Percentiles rank a stretch among this genome's conserved stretches.
Conservation (phyloP, 2,113 vertebrate species). For the Gymnobelideus leadbeateri region DNA sequence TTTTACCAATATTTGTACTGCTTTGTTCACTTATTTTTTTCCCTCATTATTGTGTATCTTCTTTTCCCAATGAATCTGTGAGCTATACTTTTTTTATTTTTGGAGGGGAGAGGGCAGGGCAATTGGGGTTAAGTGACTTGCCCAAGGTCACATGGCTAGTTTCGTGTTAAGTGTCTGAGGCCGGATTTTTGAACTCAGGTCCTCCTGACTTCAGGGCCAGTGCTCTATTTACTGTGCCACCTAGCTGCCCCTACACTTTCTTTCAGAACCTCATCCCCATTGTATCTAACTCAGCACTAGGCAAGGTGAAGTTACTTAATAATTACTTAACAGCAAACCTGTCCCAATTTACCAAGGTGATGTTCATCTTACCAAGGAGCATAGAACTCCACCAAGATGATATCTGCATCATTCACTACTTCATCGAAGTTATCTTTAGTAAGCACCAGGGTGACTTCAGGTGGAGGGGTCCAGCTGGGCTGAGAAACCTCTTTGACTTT, state of each 20-base stretch:
- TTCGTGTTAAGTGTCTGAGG: too few species aligned
- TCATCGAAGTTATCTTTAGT: slow-evolving; percentile 95
- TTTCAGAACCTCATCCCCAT: background rate
- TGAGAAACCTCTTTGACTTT: slow-evolving; percentile 93
- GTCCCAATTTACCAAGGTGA: background rate
- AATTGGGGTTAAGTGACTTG: too few species aligned
- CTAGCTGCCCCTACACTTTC: too few species aligned
- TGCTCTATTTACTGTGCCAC: too few species aligned
- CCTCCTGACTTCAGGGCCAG: too few species aligned
- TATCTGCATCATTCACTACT: slow-evolving; percentile 91
- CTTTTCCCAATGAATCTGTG: background rate
- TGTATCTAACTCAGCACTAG: background rate
- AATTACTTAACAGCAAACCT: background rate
- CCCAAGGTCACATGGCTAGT: too few species aligned
- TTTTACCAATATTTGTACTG: background rate
- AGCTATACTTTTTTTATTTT: background rate
- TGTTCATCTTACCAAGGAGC: slow-evolving; percentile 92
- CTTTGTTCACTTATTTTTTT: background rate
- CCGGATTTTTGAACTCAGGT: too few species aligned
- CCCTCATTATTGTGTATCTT: background rate
- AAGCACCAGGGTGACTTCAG: slow-evolving; percentile 94
- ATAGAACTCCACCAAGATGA: slow-evolving; percentile 99
- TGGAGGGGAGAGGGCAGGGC: too few species aligned
- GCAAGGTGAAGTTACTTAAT: background rate
- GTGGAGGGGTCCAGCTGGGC: slow-evolving; percentile 94